Base-by-base conservation (phyloP, 2,797 vertebrate species). In the Coregonus suidteri region DNA sequence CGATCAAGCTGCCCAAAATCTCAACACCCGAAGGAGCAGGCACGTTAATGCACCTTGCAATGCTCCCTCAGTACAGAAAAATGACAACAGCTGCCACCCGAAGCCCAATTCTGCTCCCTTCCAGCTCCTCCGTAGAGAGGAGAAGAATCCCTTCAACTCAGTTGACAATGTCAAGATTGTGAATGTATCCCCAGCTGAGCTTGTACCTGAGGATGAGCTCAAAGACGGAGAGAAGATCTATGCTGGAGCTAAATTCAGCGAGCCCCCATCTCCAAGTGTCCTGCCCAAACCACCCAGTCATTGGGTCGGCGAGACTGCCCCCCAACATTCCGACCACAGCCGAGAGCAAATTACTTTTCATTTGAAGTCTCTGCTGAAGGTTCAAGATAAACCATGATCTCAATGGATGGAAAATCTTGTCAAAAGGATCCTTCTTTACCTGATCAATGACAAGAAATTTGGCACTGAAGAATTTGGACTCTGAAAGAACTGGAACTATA, bases 231-330 rank as follows among this genome's bases (percentile, higher is more conserved):
- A 97, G 92, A 95, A 95, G 69, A 96, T 95, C 11, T 98, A 98
- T 0, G 97, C 98, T 15, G 98, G 97, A 31, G 95, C 97, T 5
- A 98, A 97, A 85, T 99, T 98, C 76, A 99, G 96, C 9, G 97
- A 99, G 86, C 97, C 97, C 0, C 98, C 97, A 0, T 98, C 97
- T 31, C 97, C 98, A 15, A 97, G 97, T 65, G 96, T 97, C 87
- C 93, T 99, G 80, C 97, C 97, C 62, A 97, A 96, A 85, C 98
- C 98, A 0, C 98, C 98, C 69, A 96, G 96, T 75, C 98, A 98
- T 91, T 99, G 98, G 97, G 95, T 99, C 77, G 96, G 95, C 66
- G 90, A 90, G 1, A 83, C 92, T 77, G 81, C 83, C 84, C 88
- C 88, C 76, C 93, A 86, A 73, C 90, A 78, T 72, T 90, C 91